A percentile compares a stretch with the other conserved stretches of the same genome.
Evolutionary conservation across 2,888 invertebrate genomes (phyloP).

Genomic region (Neocrepidodera transversa): DNA sequence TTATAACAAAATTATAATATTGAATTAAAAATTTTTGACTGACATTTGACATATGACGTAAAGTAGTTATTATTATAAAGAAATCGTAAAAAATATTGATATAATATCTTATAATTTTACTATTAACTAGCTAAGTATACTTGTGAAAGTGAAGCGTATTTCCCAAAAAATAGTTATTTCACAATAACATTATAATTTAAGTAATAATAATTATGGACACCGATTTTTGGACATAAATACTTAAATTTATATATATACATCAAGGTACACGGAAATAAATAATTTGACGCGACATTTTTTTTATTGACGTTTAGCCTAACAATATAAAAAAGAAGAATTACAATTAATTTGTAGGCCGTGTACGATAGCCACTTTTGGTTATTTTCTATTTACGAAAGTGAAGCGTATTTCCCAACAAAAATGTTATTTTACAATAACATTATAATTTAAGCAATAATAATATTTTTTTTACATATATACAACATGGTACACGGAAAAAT

Average conservation of each 20-base stretch:
- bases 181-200: constrained; percentile 6
- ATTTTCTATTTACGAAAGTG: constrained; percentile 23
- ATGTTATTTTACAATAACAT: constrained; percentile 23
- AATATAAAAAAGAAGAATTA: no score
- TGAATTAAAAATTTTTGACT: not conserved
- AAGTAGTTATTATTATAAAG: not conserved
- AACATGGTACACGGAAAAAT: no score
- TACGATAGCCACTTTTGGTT: no score
- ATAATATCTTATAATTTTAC: not conserved
- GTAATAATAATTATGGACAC: constrained; percentile 13
- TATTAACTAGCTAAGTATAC: constrained; percentile 6
- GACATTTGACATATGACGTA: not conserved
- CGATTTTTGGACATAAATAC: constrained; percentile 13
- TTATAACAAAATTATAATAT: not conserved
- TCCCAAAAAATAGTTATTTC: constrained; percentile 31
- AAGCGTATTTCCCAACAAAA: constrained; percentile 32
- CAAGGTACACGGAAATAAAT: no score
- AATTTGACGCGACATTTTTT: no score
- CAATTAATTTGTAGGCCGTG: no score
- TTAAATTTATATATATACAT: not conserved
- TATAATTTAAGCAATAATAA: constrained; percentile 5
- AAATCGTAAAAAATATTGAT: not conserved
- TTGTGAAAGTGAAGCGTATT: constrained; percentile 29
- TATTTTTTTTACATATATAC: not conserved
- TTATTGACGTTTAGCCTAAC: no score